Evolutionary conservation across 2,888 invertebrate genomes (phyloP).

Genomic region (Eretmocerus hayati): DNA sequence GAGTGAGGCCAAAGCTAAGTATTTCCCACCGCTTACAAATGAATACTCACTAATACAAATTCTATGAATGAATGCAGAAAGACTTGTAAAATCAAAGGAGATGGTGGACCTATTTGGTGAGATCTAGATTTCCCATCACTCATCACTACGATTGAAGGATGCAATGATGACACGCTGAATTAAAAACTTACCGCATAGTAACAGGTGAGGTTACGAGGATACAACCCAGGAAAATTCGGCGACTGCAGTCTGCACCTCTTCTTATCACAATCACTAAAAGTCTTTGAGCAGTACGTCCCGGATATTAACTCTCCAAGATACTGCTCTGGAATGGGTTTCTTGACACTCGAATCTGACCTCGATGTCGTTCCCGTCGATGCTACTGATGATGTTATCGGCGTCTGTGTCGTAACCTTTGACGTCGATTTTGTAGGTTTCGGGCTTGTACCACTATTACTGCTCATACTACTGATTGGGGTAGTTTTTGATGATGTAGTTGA

Average conservation of each 20-base stretch:
- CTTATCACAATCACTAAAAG: constrained; percentile 87
- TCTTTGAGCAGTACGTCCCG: constrained; percentile 85
- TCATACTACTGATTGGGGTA: too few relatives aligned
- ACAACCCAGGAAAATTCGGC: constrained; percentile 87
- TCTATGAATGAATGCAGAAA: too few relatives aligned
- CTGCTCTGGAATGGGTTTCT: constrained; percentile 54
- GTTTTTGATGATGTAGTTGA: too few relatives aligned
- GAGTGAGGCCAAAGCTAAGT: too few relatives aligned
- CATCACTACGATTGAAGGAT: too few relatives aligned
- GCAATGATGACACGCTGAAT: too few relatives aligned
- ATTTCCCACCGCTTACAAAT: too few relatives aligned
- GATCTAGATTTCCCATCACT: too few relatives aligned
- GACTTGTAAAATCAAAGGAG: too few relatives aligned
- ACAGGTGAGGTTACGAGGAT: constrained; percentile 89
- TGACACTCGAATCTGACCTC: constrained; percentile 36
- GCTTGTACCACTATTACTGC: not conserved
- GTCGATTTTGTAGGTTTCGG: constrained; percentile 4
- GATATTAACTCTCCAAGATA: constrained; percentile 83
- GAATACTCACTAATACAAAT: too few relatives aligned
- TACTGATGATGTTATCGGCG: constrained; percentile 19
- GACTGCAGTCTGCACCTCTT: constrained; percentile 85
- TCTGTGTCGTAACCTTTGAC: not conserved
- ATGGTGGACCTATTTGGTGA: too few relatives aligned
- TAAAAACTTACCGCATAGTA: constrained; percentile 81
- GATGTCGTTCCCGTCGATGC: constrained; percentile 36